Conservation (phyloP, 2,888 invertebrate genomes). For the Sarcophaga carnaria region DNA sequence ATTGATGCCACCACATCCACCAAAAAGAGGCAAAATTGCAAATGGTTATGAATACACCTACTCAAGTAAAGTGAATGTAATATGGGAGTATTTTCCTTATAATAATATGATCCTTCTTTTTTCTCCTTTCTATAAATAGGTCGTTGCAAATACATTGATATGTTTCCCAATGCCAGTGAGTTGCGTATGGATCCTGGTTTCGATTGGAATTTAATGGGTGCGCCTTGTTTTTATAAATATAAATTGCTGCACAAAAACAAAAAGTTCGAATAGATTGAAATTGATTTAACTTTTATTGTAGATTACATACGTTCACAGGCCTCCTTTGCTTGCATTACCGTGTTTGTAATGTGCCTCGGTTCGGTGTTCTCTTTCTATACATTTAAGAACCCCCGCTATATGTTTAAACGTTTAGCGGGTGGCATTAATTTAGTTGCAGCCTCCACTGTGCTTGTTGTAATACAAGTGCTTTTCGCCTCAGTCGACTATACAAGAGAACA, state of each 20-base stretch:
- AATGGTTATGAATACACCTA: conserved; percentile 79
- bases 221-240: not conserved
- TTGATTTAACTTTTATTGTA: conserved; percentile 76
- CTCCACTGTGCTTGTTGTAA: conserved; percentile 90
- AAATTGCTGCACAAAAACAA: not conserved
- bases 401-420: conserved; percentile 93
- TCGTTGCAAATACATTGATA: conserved; percentile 85
- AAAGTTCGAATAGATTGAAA: not conserved
- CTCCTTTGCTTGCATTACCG: conserved; percentile 91
- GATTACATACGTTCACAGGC: conserved; percentile 92
- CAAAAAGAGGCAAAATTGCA: conserved; percentile 74
- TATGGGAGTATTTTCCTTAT: not conserved
- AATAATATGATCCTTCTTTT: not conserved
- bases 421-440: conserved; percentile 93
- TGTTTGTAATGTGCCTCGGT: conserved; percentile 91
- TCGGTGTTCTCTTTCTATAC: conserved; percentile 92
- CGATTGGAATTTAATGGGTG: conserved; percentile 84
- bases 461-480: conserved; percentile 90
- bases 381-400: conserved; percentile 91
- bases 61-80: conserved; percentile 73
- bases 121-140: conserved; percentile 79
- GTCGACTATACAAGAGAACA: conserved; percentile 87
- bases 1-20: conserved; percentile 79
- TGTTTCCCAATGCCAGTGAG: conserved; percentile 84
- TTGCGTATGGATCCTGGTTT: conserved; percentile 83